These are phyloP conservation scores for Ciona savignyi DNA, from an alignment of 23 tunicate genomes.

Conservation along the genomic window DNA sequence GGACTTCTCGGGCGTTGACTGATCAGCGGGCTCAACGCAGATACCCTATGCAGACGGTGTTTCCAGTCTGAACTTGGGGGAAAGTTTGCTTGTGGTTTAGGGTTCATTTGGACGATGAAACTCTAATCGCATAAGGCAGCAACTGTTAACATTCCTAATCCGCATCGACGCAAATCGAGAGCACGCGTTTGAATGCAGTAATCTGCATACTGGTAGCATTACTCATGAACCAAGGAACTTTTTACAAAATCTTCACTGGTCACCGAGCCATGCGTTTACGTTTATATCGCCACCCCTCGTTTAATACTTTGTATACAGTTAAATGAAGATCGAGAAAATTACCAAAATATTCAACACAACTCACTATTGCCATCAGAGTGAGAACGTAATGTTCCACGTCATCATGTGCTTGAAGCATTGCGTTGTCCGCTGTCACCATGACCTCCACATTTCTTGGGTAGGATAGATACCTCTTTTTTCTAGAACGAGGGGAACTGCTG, in stretches of 20 bases:
- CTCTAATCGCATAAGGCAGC: no score
- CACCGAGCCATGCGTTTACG: no score
- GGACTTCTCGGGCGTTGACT: background rate
- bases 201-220: background rate
- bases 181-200: background rate
- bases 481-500: background rate
- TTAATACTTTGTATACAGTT: no score
- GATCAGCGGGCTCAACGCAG: background rate
- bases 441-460: constrained; percentile 75
- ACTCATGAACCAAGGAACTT: no score
- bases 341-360: constrained; percentile 11
- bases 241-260: no score
- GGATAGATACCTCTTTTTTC: constrained; percentile 63
- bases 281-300: no score
- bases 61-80: background rate
- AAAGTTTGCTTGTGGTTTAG: background rate
- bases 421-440: constrained; percentile 89
- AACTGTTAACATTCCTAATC: background rate
- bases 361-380: constrained; percentile 90
- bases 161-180: background rate
- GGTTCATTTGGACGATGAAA: background rate
- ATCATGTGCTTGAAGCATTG: constrained; percentile 37
- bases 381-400: constrained; percentile 82
- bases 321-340: no score
- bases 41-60: background rate